These are phyloP conservation scores for fruit fly (Drosophila melanogaster) DNA, from an alignment of 1,140 invertebrate genomes.

Conservation along the genomic window Release_6_plus_ISO1_MT NT_037436.4:16456501-16457000, in stretches of 20 bases:
- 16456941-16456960: constrained; percentile 12
- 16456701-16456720: constrained; percentile 14
- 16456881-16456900: constrained; percentile 72
- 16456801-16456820: neutral
- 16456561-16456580: neutral
- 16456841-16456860: constrained; percentile 58
- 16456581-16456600: neutral
- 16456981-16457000: constrained; percentile 76
- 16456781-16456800: constrained; percentile 9
- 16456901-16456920: constrained; percentile 48
- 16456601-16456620: constrained; percentile 1
- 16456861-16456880: constrained; percentile 72
- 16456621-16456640: constrained; percentile 11
- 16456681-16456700: constrained; percentile 23
- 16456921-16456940: constrained; percentile 32
- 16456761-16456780: constrained; percentile 26
- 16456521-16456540: neutral
- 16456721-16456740: constrained; percentile 5
- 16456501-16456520: neutral
- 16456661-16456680: constrained; percentile 22
- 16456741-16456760: constrained; percentile 16
- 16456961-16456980: constrained; percentile 52
- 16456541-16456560: neutral
- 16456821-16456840: constrained; percentile 34
- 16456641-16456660: constrained; percentile 11